Base-by-base conservation (phyloP, 2,797 vertebrate species). In the Rhadinocentrus ornatus region DNA sequence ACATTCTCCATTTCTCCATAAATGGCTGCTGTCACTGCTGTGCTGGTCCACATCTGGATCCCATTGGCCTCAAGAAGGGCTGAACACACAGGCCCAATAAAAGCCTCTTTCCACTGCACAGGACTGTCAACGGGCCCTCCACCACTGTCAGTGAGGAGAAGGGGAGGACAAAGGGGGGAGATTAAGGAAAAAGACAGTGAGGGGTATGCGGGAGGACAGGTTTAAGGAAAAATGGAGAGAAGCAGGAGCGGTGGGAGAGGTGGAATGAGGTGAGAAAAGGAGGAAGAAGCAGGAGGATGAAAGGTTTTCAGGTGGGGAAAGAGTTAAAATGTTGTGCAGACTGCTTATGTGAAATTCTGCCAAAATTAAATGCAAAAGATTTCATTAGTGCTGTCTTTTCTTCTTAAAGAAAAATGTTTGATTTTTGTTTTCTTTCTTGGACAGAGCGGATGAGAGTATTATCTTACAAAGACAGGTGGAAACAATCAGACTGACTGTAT, bases 41-140 rank as follows among this genome's bases (percentile, higher is more conserved):
- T 58, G 64, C 78, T 8, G 60, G 64, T 69, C 77, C 83, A 90
- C 91, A 92, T 91, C 90, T 92, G 90, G 89, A 87, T 91, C 87
- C 64, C 78, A 90, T 88, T 88, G 88, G 81, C 72, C 72, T 75
- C 83, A 87, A 89, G 87, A 92, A 91, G 78, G 72, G 66, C 79
- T 88, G 72, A 84, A 82, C 82, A 78, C 72, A 69, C 67, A 83
- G 80, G 74, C 75, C 77, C 88, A 88, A 85, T 90, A 89, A 92
- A 90, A 86, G 69, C 66, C 77, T 78, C 77, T 72, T 68, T 83
- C 79, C 77, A 80, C 75, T 48, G 63, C 70, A 75, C 56, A 70
- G 78, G 73, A 80, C 85, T 86, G 81, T 86, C 89, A 86, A 71
- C 86, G 81, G 73, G 11, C 62, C 64, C 64, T 68, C 71, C 50